Conservation (phyloP, 2,113 vertebrate genomes). For the Clinocottus analis region DNA sequence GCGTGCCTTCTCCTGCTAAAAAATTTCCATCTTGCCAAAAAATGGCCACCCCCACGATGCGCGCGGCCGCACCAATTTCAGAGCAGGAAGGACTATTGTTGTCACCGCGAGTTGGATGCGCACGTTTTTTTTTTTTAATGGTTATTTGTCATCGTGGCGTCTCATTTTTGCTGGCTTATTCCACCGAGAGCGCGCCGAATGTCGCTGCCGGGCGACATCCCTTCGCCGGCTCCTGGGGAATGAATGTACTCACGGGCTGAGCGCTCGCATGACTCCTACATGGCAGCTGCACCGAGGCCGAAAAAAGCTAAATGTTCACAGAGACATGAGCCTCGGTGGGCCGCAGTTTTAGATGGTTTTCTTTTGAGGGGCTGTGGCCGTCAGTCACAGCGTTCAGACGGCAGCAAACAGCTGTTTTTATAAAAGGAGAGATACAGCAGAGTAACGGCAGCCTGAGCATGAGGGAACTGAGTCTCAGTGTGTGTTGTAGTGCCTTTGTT, state of each 20-base stretch:
- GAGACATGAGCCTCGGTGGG: conserved; percentile 12
- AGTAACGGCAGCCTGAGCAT: background rate
- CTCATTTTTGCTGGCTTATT: conserved; percentile 60
- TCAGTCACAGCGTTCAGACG: background rate
- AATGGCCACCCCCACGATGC: conserved; percentile 2
- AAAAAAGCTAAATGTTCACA: conserved; percentile 59
- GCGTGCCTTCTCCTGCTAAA: conserved; percentile 1
- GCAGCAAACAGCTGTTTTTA: background rate
- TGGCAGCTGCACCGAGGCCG: conserved; percentile 34
- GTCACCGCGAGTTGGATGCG: conserved; percentile 43
- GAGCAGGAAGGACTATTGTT: conserved; percentile 46
- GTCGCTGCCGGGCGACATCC: conserved; percentile 44
- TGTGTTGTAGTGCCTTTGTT: background rate
- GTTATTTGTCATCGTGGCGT: conserved; percentile 75
- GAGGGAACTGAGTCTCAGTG: background rate
- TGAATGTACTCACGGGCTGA: conserved; percentile 56
- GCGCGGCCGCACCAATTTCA: conserved; percentile 33
- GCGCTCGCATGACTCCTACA: conserved; percentile 51
- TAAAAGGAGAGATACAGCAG: background rate
- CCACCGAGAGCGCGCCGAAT: conserved; percentile 44
- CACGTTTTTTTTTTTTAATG: conserved; percentile 50
- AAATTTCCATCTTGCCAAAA: conserved; percentile 41
- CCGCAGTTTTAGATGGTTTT: conserved; percentile 31
- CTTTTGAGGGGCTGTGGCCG: conserved; percentile 1
- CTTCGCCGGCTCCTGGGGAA: conserved; percentile 45